phyloP scores from a whole-genome alignment of 1,140 invertebrate genomes.

The Tetramorium alpestre region DNA sequence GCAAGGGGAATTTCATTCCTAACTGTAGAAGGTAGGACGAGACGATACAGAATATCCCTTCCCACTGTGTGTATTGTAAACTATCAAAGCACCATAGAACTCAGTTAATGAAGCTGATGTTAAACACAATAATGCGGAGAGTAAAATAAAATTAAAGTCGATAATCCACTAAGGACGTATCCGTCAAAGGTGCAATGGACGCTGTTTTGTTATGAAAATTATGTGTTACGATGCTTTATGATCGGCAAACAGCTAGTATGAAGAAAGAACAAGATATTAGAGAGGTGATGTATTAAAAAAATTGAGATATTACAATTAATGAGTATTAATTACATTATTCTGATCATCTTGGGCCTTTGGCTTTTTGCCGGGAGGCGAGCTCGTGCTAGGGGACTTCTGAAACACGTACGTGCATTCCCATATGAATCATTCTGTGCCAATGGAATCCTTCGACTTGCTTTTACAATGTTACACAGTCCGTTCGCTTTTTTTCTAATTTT shows the following conservation, averaged over 20 bases:
- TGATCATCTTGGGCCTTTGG: constrained; percentile 83
- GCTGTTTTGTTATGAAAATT: constrained; percentile 69
- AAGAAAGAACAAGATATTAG: constrained; percentile 73
- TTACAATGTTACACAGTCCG: constrained; percentile 55
- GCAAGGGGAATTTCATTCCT: constrained; percentile 45
- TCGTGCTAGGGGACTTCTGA: constrained; percentile 84
- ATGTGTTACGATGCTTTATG: constrained; percentile 75
- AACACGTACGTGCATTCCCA: constrained; percentile 83
- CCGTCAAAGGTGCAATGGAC: constrained; percentile 65
- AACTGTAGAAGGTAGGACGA: constrained; percentile 37
- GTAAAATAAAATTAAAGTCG: constrained; percentile 59
- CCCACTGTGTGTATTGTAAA: constrained; percentile 37
- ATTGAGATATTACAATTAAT: constrained; percentile 82
- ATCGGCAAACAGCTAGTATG: constrained; percentile 77
- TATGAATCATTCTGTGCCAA: constrained; percentile 77
- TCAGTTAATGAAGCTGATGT: constrained; percentile 75
- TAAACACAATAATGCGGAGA: constrained; percentile 57
- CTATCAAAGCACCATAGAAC: constrained; percentile 73
- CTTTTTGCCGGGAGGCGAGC: constrained; percentile 83
- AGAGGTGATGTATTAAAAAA: constrained; percentile 75
- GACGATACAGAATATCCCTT: constrained; percentile 45
- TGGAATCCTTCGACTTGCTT: constrained; percentile 52
- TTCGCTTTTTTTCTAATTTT: background rate
- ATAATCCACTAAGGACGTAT: constrained; percentile 67
- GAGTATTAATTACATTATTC: constrained; percentile 85